Percentiles rank a stretch among this genome's conserved stretches.
Evolutionary conservation across 2,797 vertebrate genomes (phyloP).

Genomic region (Benthosema pterotum): DNA sequence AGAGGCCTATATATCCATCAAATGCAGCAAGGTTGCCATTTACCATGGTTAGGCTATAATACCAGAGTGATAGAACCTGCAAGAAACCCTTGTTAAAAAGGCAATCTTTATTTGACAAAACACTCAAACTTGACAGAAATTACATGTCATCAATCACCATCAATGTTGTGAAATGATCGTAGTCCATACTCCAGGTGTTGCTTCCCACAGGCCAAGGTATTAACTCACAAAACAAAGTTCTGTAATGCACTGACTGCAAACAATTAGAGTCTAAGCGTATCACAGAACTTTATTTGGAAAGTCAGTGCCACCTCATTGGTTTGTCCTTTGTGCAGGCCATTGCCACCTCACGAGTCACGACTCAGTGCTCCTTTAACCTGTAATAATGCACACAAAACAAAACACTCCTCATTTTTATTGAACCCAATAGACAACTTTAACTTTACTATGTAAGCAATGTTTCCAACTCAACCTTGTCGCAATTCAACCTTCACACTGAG

Average conservation of each 20-base stretch:
- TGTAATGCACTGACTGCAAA: constrained; percentile 90
- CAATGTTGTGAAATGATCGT: constrained; percentile 26
- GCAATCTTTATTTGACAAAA: constrained; percentile 62
- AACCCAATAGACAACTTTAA: constrained; percentile 11
- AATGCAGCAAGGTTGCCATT: not conserved
- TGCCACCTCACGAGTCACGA: constrained; percentile 53
- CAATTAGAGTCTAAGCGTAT: constrained; percentile 86
- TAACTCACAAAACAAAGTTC: constrained; percentile 90
- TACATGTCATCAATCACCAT: constrained; percentile 10
- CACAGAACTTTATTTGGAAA: constrained; percentile 91
- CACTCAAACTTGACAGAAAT: constrained; percentile 29
- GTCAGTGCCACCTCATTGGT: constrained; percentile 78
- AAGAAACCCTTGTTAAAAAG: constrained; percentile 24
- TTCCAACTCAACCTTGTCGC: not conserved
- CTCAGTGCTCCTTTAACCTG: constrained; percentile 66
- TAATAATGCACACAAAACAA: constrained; percentile 50
- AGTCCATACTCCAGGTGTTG: constrained; percentile 66
- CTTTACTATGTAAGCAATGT: not conserved
- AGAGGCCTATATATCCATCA: constrained; percentile 8
- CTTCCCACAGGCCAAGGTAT: constrained; percentile 65
- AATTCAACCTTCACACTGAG: constrained; percentile 1
- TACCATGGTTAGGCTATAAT: not conserved
- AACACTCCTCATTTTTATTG: constrained; percentile 14
- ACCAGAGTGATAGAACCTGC: constrained; percentile 19
- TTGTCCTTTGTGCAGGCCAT: constrained; percentile 67